Percentiles rank a stretch among this genome's conserved stretches.
These are phyloP conservation scores for Beris chalybata DNA, from an alignment of 2,888 invertebrate genomes.

Conservation along the genomic window DNA sequence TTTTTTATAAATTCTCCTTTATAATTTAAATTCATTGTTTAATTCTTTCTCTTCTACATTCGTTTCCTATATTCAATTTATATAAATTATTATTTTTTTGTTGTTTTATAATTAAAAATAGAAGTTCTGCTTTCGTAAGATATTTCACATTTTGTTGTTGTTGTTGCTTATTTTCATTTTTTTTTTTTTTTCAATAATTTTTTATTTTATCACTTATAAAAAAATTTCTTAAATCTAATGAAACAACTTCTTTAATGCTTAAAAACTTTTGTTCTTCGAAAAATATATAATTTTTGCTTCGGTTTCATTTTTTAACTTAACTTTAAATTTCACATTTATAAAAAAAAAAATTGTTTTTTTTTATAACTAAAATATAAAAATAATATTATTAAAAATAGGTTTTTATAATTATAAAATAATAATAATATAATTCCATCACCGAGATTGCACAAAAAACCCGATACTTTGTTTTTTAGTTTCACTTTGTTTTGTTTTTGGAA, in stretches of 20 bases:
- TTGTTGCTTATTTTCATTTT: not conserved
- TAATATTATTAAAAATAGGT: conserved; percentile 26
- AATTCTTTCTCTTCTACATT: not conserved
- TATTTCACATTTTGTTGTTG: not conserved
- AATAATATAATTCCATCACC: conserved; percentile 61
- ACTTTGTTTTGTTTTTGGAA: conserved; percentile 45
- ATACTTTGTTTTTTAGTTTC: conserved; percentile 64
- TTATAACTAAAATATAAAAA: conserved; percentile 27
- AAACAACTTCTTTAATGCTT: conserved; percentile 4
- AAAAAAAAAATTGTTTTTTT: conserved; percentile 16
- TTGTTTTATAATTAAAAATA: not conserved
- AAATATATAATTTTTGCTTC: conserved; percentile 12
- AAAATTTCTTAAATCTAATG: conserved; percentile 4
- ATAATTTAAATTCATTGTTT: conserved; percentile 4
- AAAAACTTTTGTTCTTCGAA: not conserved
- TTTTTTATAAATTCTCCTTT: not conserved
- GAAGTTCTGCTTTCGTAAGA: not conserved
- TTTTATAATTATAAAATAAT: conserved; percentile 40
- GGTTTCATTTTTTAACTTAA: conserved; percentile 10
- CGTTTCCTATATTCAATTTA: not conserved
- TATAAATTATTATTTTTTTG: not conserved
- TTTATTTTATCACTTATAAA: conserved; percentile 2
- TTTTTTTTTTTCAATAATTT: conserved; percentile 2
- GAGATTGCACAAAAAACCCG: conserved; percentile 86
- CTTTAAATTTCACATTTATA: conserved; percentile 20